phyloP scores from a whole-genome alignment of 1,140 invertebrate species.

The Achroia grisella region DNA sequence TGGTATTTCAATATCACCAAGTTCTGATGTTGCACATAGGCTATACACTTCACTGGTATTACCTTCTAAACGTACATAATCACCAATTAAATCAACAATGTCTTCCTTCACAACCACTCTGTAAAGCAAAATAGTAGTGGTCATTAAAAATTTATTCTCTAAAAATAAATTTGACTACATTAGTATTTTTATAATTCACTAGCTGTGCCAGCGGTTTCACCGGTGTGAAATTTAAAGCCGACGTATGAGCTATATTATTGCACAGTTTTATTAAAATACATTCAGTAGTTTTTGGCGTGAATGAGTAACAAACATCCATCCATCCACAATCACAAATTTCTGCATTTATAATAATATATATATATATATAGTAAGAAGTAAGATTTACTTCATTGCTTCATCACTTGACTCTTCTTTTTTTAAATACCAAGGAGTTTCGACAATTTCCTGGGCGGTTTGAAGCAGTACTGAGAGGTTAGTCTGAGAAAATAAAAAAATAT shows the following conservation, averaged over 20 bases:
- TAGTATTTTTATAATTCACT: background rate
- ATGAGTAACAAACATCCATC: too few species aligned
- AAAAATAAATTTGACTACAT: background rate
- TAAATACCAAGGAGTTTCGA: conserved; percentile 61
- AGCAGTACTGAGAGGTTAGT: conserved; percentile 43
- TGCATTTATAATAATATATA: background rate
- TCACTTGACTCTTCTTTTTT: conserved; percentile 23
- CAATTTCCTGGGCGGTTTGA: conserved; percentile 42
- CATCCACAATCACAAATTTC: too few species aligned
- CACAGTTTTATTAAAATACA: too few species aligned
- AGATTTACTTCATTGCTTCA: conserved; percentile 38
- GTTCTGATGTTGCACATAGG: conserved; percentile 26
- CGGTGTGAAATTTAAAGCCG: too few species aligned
- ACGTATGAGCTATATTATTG: background rate
- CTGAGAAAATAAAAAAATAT: conserved; percentile 24
- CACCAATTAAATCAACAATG: conserved; percentile 25
- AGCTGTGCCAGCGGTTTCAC: too few species aligned
- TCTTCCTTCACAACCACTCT: conserved; percentile 51
- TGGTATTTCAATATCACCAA: conserved; percentile 39
- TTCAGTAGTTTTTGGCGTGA: too few species aligned
- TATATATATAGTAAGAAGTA: too few species aligned
- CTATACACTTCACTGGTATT: conserved; percentile 27
- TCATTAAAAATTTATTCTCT: too few species aligned
- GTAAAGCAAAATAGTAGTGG: conserved; percentile 33
- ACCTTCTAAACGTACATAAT: conserved; percentile 44